These are phyloP conservation scores for Baronia brevicornis DNA, from an alignment of 2,888 invertebrate genomes.

Conservation along the genomic window DNA sequence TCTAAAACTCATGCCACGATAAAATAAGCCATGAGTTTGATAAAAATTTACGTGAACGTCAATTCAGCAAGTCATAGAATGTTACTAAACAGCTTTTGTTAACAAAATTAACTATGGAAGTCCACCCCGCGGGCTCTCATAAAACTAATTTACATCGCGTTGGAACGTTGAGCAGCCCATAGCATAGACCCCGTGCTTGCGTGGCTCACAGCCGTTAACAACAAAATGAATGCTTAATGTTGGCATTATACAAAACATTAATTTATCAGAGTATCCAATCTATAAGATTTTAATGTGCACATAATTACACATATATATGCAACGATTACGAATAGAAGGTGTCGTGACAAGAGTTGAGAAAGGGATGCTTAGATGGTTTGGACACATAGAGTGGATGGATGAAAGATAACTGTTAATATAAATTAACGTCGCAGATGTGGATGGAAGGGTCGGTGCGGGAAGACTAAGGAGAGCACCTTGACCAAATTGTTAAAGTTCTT, in stretches of 20 bases:
- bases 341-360: too few species aligned
- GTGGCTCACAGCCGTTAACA: conserved; percentile 12
- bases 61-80: conserved; percentile 10
- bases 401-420: too few species aligned
- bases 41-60: conserved; percentile 8
- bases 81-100: conserved; percentile 15
- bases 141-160: conserved; percentile 17
- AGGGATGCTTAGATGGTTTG: too few species aligned
- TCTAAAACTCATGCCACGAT: neutral
- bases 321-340: too few species aligned
- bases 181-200: conserved; percentile 13
- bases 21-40: conserved; percentile 3
- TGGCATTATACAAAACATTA: conserved; percentile 7
- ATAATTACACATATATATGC: too few species aligned
- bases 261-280: too few species aligned
- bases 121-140: conserved; percentile 14
- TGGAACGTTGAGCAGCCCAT: conserved; percentile 6
- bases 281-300: too few species aligned
- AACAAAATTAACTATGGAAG: conserved; percentile 14
- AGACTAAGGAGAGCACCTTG: too few species aligned
- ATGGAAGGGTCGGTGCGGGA: too few species aligned
- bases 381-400: too few species aligned
- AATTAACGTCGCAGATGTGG: too few species aligned
- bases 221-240: conserved; percentile 5
- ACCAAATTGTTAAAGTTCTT: too few species aligned